Evolutionary conservation across 2,797 vertebrate genomes (phyloP).

Genomic region (Neostethus bicornis): DNA sequence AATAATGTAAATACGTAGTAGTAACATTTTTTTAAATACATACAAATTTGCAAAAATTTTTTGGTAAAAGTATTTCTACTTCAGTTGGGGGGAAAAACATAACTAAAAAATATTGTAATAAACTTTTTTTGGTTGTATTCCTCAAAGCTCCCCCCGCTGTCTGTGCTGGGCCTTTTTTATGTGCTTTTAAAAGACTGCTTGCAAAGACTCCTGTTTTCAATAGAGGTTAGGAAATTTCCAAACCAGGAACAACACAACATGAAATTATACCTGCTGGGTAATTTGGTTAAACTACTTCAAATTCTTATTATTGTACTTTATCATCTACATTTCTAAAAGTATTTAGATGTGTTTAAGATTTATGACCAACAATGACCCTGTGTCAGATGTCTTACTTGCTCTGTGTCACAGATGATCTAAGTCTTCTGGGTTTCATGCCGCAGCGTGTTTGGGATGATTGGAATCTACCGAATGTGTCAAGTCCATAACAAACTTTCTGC

Average conservation of each 20-base stretch:
- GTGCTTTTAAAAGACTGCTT: not conserved
- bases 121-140: too few relatives aligned
- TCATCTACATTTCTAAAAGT: not conserved
- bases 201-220: conserved; percentile 3
- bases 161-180: not conserved
- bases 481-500: not conserved
- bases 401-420: conserved; percentile 1
- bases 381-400: conserved; percentile 1
- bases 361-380: not conserved
- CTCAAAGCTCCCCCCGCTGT: not conserved
- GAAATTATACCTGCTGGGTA: not conserved
- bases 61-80: too few relatives aligned
- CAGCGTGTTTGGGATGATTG: conserved; percentile 21
- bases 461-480: conserved; percentile 1
- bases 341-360: not conserved
- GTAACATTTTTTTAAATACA: too few relatives aligned
- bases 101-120: too few relatives aligned
- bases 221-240: not conserved
- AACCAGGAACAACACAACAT: not conserved
- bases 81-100: too few relatives aligned
- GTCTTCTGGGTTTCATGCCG: conserved; percentile 23
- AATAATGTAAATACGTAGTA: too few relatives aligned
- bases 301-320: not conserved
- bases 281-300: not conserved
- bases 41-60: too few relatives aligned